phyloP scores from a whole-genome alignment of 1,140 invertebrate species.

The Eueides isabella region DNA sequence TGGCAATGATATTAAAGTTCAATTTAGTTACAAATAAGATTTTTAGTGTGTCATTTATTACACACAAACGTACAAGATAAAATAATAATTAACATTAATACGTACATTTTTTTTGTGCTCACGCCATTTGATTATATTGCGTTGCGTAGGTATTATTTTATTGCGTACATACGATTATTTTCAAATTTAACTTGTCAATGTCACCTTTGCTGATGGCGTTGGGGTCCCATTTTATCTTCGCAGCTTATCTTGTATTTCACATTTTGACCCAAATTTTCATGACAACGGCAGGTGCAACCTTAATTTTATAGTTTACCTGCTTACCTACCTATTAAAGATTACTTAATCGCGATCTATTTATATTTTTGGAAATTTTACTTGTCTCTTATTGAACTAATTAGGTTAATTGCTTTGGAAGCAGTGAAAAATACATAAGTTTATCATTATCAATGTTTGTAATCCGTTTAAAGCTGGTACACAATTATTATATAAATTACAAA shows the following conservation, averaged over 20 bases:
- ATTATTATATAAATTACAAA: background rate
- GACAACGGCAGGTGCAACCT: conserved; percentile 23
- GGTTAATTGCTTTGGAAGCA: background rate
- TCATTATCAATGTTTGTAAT: background rate
- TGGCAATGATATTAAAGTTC: background rate
- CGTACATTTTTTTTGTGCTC: background rate
- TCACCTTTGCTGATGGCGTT: conserved; percentile 6
- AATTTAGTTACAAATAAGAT: background rate
- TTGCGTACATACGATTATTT: background rate
- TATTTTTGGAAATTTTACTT: background rate
- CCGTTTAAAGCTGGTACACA: background rate
- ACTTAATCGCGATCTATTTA: conserved; percentile 6
- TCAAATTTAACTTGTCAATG: background rate
- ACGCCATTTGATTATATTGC: background rate
- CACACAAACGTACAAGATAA: background rate
- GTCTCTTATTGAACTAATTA: conserved; percentile 5
- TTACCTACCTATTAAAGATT: conserved; percentile 14
- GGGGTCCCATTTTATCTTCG: conserved; percentile 14
- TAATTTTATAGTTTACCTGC: conserved; percentile 19
- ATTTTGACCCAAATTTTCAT: conserved; percentile 29
- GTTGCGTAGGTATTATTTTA: background rate
- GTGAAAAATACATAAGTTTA: background rate
- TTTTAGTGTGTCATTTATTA: background rate
- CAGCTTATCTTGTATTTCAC: conserved; percentile 21
- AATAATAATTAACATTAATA: background rate